Percentiles rank a stretch among this genome's conserved stretches.
phyloP scores from a whole-genome alignment of 2,113 vertebrate genomes.

The Peromyscus leucopus region DNA sequence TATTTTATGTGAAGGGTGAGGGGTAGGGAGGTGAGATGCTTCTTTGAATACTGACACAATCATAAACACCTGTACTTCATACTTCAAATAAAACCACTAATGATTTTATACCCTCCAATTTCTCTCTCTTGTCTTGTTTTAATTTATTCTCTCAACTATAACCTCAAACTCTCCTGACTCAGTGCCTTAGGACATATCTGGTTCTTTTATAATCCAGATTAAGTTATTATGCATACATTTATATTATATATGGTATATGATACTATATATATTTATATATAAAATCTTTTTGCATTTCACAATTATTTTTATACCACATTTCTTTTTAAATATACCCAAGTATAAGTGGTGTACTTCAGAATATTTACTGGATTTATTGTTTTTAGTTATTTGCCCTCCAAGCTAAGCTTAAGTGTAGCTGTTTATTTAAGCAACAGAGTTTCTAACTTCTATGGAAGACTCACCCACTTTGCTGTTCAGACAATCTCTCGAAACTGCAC shows the following conservation, averaged over 20 bases:
- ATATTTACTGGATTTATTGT: neutral
- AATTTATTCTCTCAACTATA: neutral
- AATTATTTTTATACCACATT: neutral
- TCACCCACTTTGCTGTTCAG: neutral
- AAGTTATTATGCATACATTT: neutral
- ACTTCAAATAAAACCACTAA: neutral
- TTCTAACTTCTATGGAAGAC: neutral
- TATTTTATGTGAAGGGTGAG: neutral
- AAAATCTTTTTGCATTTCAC: rapidly evolving
- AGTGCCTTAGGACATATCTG: neutral
- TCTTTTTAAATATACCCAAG: neutral
- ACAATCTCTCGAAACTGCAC: neutral
- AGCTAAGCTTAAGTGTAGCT: neutral
- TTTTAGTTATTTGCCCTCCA: neutral
- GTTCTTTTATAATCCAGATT: neutral
- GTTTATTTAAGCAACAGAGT: neutral
- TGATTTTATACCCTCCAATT: neutral
- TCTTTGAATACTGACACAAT: neutral
- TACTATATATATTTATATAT: neutral
- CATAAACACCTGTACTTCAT: neutral
- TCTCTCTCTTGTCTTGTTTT: neutral
- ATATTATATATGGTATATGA: neutral
- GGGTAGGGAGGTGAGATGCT: neutral
- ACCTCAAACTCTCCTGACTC: neutral
- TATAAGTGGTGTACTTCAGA: neutral